Base-by-base conservation (phyloP, 2,113 vertebrate species). In the Dolichallabes microphthalmus region DNA sequence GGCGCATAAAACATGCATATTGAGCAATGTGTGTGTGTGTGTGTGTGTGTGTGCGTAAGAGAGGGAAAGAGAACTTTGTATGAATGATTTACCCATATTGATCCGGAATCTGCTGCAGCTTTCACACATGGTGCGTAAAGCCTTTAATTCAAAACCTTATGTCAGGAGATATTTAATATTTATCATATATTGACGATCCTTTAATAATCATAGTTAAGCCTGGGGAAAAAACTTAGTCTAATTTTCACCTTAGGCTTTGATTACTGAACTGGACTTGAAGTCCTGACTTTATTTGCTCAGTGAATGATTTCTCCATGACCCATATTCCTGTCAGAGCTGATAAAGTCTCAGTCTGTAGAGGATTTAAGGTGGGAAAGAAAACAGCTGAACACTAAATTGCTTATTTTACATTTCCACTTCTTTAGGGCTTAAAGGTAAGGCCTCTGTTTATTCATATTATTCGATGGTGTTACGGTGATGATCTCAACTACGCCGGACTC, bases 11-110 rank as follows among this genome's bases (percentile, higher is more conserved):
- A 73, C 35, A 73, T 22, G 11, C 69, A 27, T 8, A 32, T 80
- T 85, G 63, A 58, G 84, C 66, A 80, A 85, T n/a, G 57, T 74
- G 32, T 78, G 57, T 17, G 61, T 75, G n/a, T 69, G 66, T 69
- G 66, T 69, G 66, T 69, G 66, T 19, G 25, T 11, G 68, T 71
- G 68, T 71, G 68, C 35, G 68, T 39, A 20, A 35, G 52, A 55
- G 74, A 27, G 52, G 8, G 69, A 50, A 20, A 50, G 35, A 50
- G 69, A 1, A 25, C 10, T 25, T 13, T 77, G 19, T 14, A 58
- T 58, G 68, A 86, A 86, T 86, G 68, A 86, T 86, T 86, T 22
- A 84, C 74, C 0, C 27, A 39, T 68, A 84, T 84, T 66, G 83
- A 84, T 84, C 83, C 22, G 55, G 68, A 60, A 66, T 66, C 27